Evolutionary conservation across 2,113 vertebrate genomes (phyloP).

Genomic region (Eolophus roseicapilla): DNA sequence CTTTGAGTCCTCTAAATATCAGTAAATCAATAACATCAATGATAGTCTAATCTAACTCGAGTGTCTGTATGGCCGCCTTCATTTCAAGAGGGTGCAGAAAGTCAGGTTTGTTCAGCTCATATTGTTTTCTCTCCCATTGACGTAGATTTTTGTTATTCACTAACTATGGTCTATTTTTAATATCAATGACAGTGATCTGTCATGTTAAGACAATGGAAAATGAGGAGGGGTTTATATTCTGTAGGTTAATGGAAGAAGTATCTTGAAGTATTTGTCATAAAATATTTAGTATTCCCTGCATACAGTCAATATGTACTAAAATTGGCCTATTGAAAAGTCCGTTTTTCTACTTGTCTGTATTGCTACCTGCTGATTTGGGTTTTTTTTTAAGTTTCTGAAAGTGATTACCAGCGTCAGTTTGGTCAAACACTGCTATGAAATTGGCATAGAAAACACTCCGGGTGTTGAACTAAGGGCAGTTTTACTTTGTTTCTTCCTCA

Average conservation of each 20-base stretch:
- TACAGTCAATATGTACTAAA: background rate
- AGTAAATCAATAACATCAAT: background rate
- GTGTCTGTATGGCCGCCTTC: background rate
- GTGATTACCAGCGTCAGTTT: background rate
- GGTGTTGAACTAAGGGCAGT: background rate
- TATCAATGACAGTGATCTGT: background rate
- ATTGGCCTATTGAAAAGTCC: background rate
- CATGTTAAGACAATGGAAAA: background rate
- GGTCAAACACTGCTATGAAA: background rate
- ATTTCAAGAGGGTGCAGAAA: background rate
- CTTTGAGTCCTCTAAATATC: background rate
- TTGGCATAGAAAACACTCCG: background rate
- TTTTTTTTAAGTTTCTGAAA: background rate
- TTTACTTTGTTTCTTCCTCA: background rate
- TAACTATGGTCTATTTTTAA: background rate
- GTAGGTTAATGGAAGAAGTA: background rate
- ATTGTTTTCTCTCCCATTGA: background rate
- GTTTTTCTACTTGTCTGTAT: background rate
- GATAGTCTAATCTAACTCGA: background rate
- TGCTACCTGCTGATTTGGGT: background rate
- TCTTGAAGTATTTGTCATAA: background rate
- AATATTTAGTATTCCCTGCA: background rate
- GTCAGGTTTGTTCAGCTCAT: background rate
- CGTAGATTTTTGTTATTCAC: background rate
- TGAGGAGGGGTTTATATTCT: background rate